phyloP scores from a whole-genome alignment of 53 echinoderm and acorn worm genomes.

The Mesocentrotus franciscanus region DNA sequence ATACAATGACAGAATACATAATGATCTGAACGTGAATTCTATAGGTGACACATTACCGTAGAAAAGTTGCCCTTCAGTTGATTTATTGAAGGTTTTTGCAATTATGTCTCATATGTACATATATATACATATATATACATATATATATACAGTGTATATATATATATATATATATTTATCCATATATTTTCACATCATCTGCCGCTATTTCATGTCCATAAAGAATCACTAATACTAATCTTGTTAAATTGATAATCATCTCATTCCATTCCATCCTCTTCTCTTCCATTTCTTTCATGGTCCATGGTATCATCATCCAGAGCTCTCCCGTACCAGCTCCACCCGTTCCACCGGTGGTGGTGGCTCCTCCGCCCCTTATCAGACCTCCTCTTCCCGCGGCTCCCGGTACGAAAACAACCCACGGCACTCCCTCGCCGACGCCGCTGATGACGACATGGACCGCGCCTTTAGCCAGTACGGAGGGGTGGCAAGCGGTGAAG shows the following conservation, averaged over 20 bases:
- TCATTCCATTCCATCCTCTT: conserved; percentile 3
- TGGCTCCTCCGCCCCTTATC: conserved; percentile 44
- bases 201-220: too few relatives aligned
- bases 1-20: too few relatives aligned
- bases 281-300: conserved; percentile 34
- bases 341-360: conserved; percentile 92
- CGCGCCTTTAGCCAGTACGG: conserved; percentile 84
- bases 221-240: neutral
- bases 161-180: too few relatives aligned
- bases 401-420: neutral
- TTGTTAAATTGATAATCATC: neutral
- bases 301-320: conserved; percentile 68
- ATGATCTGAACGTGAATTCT: too few relatives aligned
- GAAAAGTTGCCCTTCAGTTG: neutral
- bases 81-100: too few relatives aligned
- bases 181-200: too few relatives aligned
- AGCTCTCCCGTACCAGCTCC: conserved; percentile 96
- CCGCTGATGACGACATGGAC: conserved; percentile 84
- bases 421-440: conserved; percentile 63
- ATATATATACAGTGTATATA: too few relatives aligned
- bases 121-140: too few relatives aligned
- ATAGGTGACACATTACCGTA: too few relatives aligned
- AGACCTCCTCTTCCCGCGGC: neutral
- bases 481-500: conserved; percentile 19
- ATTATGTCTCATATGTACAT: too few relatives aligned